A percentile compares a stretch with the other conserved stretches of the same genome.
Conservation (phyloP, 2,797 vertebrate genomes). For the Melanotaenia pygmaea region DNA sequence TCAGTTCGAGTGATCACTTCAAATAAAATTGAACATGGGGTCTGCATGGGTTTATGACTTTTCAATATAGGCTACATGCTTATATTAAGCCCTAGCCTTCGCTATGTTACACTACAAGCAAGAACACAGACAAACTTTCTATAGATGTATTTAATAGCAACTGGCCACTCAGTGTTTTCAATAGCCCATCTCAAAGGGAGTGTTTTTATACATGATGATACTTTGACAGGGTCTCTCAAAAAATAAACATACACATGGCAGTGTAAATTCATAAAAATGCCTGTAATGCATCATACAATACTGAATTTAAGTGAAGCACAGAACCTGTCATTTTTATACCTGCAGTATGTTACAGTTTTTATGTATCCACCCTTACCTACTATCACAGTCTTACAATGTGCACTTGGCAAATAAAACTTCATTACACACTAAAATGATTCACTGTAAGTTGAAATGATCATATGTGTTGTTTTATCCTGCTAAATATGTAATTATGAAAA, state of each 20-base stretch:
- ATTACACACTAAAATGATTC: conserved; percentile 54
- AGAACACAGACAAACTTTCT: conserved; percentile 55
- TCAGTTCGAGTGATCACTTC: conserved; percentile 49
- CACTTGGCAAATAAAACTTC: conserved; percentile 62
- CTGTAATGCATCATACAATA: conserved; percentile 67
- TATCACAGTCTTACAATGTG: conserved; percentile 45
- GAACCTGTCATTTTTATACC: conserved; percentile 42
- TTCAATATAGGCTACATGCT: neutral
- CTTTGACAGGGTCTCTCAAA: conserved; percentile 46
- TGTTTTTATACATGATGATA: conserved; percentile 64
- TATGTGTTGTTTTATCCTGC: conserved; percentile 26
- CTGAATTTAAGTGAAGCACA: conserved; percentile 60
- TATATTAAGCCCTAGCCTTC: conserved; percentile 27
- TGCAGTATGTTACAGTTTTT: conserved; percentile 48
- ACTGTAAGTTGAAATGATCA: neutral
- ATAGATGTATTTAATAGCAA: conserved; percentile 78
- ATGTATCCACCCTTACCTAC: conserved; percentile 39
- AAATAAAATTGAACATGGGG: conserved; percentile 61
- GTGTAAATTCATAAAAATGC: conserved; percentile 55
- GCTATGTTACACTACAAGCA: conserved; percentile 36
- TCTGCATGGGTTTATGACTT: conserved; percentile 29
- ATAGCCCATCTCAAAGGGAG: conserved; percentile 48
- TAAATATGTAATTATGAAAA: conserved; percentile 18
- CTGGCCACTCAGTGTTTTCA: conserved; percentile 60
- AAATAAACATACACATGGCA: conserved; percentile 68